Percentiles rank a stretch among this genome's conserved stretches.
These are phyloP conservation scores for Hydractinia symbiolongicarpus DNA, from an alignment of 30 jellyfish, hydroid and myxozoan genomes.

Conservation along the genomic window DNA sequence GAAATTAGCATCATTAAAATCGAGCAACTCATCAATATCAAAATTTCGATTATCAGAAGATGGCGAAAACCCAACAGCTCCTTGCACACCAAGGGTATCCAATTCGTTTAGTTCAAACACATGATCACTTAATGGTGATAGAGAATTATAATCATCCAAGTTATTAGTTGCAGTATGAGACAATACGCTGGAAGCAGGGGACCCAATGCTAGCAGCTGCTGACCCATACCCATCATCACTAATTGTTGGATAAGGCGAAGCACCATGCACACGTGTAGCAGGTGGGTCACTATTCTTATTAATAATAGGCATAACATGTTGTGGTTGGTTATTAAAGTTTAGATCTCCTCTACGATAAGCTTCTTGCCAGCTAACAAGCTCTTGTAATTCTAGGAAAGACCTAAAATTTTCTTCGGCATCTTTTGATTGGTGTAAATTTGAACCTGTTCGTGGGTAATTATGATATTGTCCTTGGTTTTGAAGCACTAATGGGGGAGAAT, in stretches of 20 bases:
- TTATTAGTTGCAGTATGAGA: background rate
- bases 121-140: constrained; percentile 8
- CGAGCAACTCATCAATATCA: constrained; percentile 10
- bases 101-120: constrained; percentile 8
- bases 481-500: background rate
- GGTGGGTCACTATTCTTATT: background rate
- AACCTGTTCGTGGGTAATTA: background rate
- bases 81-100: background rate
- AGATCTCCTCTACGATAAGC: constrained; percentile 22
- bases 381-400: constrained; percentile 14
- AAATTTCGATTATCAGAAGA: background rate
- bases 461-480: background rate
- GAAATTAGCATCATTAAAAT: background rate
- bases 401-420: constrained; percentile 14
- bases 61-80: background rate
- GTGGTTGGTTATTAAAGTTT: background rate
- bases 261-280: background rate
- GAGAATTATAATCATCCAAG: background rate
- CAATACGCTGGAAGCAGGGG: constrained; percentile 18
- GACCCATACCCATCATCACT: constrained; percentile 31
- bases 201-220: constrained; percentile 3
- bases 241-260: background rate
- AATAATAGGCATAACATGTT: constrained; percentile 1
- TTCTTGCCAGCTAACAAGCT: constrained; percentile 29
- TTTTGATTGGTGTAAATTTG: constrained; percentile 13